These are phyloP conservation scores for Mormyrops boulengeri DNA, from an alignment of 2,797 vertebrate species.

Conservation along the genomic window DNA sequence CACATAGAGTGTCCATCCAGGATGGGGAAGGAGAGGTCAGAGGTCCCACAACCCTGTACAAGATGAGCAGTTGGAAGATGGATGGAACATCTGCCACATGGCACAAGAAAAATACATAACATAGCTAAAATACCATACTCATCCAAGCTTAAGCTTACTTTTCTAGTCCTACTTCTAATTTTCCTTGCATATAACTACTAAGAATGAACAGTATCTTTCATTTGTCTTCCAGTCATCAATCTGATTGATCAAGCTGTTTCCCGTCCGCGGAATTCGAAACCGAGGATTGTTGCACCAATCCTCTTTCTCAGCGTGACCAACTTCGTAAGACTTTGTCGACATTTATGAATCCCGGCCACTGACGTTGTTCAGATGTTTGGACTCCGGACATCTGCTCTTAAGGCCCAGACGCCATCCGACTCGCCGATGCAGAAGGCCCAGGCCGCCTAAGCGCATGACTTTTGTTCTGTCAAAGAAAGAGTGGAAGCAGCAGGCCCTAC, in stretches of 20 bases:
- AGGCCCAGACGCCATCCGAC: background rate
- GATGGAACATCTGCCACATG: background rate
- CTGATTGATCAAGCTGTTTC: background rate
- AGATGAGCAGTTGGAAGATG: background rate
- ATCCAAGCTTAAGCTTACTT: background rate
- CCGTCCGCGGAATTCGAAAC: background rate
- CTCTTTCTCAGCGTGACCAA: background rate
- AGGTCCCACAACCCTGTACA: background rate
- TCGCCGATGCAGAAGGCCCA: background rate
- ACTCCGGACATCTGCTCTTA: background rate
- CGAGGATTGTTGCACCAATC: background rate
- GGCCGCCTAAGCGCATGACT: background rate
- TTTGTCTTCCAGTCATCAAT: background rate
- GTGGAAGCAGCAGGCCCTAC: background rate
- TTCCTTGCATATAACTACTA: background rate
- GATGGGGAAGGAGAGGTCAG: no score
- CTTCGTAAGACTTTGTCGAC: background rate
- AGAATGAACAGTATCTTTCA: background rate
- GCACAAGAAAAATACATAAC: background rate
- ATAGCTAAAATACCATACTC: background rate
- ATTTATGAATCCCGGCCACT: background rate
- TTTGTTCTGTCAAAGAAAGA: background rate
- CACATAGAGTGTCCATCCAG: background rate
- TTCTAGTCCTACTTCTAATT: background rate
- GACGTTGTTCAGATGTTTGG: background rate